These are phyloP conservation scores for Zhuqinia jingwanae DNA, from an alignment of 2,888 invertebrate species.

Conservation along the genomic window DNA sequence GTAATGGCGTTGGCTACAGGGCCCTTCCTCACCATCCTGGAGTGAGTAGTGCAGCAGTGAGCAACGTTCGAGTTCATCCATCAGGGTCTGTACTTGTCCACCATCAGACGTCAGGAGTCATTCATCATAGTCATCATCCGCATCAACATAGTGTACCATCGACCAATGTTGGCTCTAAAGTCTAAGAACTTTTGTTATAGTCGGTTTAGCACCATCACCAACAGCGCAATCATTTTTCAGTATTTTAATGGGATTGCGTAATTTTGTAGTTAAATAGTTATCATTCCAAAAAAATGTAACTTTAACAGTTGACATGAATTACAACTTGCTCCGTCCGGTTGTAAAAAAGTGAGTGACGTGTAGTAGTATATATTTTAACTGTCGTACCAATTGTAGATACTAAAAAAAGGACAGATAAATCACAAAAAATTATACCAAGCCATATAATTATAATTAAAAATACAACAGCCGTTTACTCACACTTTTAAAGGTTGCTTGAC, in stretches of 20 bases:
- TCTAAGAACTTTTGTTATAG: no score
- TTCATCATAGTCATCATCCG: conserved; percentile 46
- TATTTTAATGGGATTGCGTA: conserved; percentile 29
- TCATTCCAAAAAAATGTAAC: conserved; percentile 45
- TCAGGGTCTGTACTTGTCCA: conserved; percentile 48
- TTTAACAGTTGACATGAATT: no score
- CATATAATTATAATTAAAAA: conserved; percentile 18
- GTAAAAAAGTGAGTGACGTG: not conserved
- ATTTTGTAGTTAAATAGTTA: conserved; percentile 14
- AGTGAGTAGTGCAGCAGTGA: not conserved
- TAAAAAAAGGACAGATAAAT: no score
- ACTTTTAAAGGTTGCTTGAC: no score
- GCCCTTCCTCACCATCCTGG: conserved; percentile 14
- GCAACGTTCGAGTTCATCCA: not conserved
- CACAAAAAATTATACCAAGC: conserved; percentile 10
- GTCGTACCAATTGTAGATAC: not conserved
- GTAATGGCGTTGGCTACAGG: conserved; percentile 18
- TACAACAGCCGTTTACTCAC: not conserved
- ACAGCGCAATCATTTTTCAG: conserved; percentile 43
- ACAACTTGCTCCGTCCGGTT: conserved; percentile 54
- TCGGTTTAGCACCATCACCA: not conserved
- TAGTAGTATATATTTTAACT: not conserved
- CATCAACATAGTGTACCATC: conserved; percentile 58
- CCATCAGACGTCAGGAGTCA: conserved; percentile 42
- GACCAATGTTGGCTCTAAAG: conserved; percentile 64